phyloP scores from a whole-genome alignment of 1,140 invertebrate genomes.

The Bombus terrestris region DNA sequence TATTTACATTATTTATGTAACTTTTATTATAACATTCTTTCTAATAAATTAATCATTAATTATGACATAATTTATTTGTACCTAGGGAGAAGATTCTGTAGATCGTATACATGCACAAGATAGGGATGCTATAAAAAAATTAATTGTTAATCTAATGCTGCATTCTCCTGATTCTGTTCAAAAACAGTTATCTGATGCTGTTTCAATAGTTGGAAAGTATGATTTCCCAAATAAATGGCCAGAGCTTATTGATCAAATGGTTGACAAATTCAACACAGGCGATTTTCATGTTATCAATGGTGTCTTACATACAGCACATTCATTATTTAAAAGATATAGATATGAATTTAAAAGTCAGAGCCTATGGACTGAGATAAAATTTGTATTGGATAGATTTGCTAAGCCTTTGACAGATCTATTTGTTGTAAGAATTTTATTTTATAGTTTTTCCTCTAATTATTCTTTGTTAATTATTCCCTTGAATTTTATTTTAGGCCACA shows the following conservation, averaged over 20 bases:
- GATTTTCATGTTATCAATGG: conserved; percentile 98
- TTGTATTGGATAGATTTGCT: conserved; percentile 96
- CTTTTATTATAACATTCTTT: conserved; percentile 6
- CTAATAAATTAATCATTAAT: conserved; percentile 28
- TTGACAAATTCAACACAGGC: conserved; percentile 93
- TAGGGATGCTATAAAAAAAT: conserved; percentile 90
- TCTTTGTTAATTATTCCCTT: conserved; percentile 40
- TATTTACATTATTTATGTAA: conserved; percentile 63
- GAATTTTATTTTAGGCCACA: conserved; percentile 87
- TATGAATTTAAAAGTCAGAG: conserved; percentile 97
- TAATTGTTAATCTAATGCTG: conserved; percentile 96
- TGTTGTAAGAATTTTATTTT: conserved; percentile 84
- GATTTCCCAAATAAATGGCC: conserved; percentile 99
- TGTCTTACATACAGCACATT: conserved; percentile 96
- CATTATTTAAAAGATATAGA: conserved; percentile 97
- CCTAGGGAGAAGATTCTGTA: conserved; percentile 89
- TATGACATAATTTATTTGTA: neutral
- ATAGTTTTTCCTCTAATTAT: neutral
- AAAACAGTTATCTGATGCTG: conserved; percentile 97
- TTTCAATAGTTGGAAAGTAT: conserved; percentile 96
- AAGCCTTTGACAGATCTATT: conserved; percentile 96
- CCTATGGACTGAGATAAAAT: conserved; percentile 98
- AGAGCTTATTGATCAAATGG: conserved; percentile 93
- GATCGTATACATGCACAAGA: conserved; percentile 93
- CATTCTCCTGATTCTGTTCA: conserved; percentile 95